These are phyloP conservation scores for Alectoris magna DNA, from an alignment of 2,797 vertebrate species.

Conservation along the genomic window DNA sequence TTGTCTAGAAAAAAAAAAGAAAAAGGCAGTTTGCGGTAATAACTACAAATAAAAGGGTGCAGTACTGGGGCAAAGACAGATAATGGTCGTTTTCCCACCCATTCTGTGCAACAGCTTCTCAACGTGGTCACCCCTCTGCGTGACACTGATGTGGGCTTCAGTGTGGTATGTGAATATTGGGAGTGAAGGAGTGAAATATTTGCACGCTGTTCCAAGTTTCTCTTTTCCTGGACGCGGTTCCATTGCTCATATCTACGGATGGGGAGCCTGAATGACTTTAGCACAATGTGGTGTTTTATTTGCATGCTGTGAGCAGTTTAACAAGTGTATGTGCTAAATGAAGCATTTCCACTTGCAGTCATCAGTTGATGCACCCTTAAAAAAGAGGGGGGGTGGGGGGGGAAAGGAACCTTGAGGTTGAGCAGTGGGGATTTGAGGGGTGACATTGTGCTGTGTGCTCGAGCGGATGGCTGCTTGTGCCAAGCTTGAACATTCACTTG, in stretches of 20 bases:
- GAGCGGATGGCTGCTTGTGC: background rate
- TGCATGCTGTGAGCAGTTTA: slow-evolving; percentile 67
- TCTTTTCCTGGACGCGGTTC: slow-evolving; percentile 38
- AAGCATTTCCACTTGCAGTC: slow-evolving; percentile 51
- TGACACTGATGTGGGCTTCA: background rate
- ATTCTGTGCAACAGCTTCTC: background rate
- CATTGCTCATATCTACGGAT: slow-evolving; percentile 32
- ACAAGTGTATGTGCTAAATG: slow-evolving; percentile 62
- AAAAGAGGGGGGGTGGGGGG: background rate
- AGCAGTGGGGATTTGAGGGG: slow-evolving; percentile 36
- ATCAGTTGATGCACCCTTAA: slow-evolving; percentile 28
- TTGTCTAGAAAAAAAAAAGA: slow-evolving; percentile 63
- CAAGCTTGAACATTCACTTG: slow-evolving; percentile 23
- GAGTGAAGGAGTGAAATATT: slow-evolving; percentile 55
- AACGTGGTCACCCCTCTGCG: background rate
- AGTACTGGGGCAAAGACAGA: slow-evolving; percentile 58
- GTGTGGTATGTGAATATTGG: background rate
- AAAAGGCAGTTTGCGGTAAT: slow-evolving; percentile 69
- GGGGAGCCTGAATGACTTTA: slow-evolving; percentile 51
- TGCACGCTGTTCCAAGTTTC: slow-evolving; percentile 54
- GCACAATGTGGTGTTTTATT: slow-evolving; percentile 54
- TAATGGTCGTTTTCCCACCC: slow-evolving; percentile 59
- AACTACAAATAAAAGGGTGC: slow-evolving; percentile 75
- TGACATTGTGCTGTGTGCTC: slow-evolving; percentile 17
- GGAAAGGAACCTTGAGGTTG: slow-evolving; percentile 10